Percentiles rank a stretch among this genome's conserved stretches.
These are phyloP conservation scores for Tachyglossus aculeatus DNA, from an alignment of 2,797 vertebrate genomes.

Conservation along the genomic window DNA sequence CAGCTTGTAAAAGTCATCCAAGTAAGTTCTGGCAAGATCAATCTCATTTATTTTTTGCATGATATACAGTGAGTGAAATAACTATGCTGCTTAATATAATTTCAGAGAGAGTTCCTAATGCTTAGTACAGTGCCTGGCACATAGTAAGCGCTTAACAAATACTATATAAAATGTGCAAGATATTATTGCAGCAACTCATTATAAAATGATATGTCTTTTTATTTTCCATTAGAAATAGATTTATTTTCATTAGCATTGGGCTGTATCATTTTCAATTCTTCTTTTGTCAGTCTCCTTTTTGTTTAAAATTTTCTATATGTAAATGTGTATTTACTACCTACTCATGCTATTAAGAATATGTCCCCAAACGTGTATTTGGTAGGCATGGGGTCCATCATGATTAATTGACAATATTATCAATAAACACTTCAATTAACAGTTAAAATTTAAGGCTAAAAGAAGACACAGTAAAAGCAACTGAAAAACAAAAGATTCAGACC, in stretches of 20 bases:
- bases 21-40: constrained; percentile 52
- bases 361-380: background rate
- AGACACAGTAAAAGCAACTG: constrained; percentile 45
- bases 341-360: background rate
- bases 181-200: constrained; percentile 31
- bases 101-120: too few species aligned
- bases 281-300: background rate
- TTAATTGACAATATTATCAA: constrained; percentile 39
- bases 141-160: too few species aligned
- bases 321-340: background rate
- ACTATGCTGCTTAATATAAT: constrained; percentile 5
- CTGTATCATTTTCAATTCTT: background rate
- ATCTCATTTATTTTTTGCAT: constrained; percentile 40
- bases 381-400: constrained; percentile 39
- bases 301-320: constrained; percentile 4
- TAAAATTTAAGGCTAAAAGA: constrained; percentile 51
- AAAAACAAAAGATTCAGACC: constrained; percentile 43
- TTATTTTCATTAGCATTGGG: background rate
- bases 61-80: constrained; percentile 37
- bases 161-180: background rate
- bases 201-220: background rate
- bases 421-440: constrained; percentile 26
- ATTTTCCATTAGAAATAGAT: constrained; percentile 14
- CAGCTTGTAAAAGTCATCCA: constrained; percentile 66
- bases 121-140: too few species aligned